Evolutionary conservation across 1,140 invertebrate species (phyloP), one percentile per base, ranked within the genome.

Genomic region (Cylas formicarius): DNA sequence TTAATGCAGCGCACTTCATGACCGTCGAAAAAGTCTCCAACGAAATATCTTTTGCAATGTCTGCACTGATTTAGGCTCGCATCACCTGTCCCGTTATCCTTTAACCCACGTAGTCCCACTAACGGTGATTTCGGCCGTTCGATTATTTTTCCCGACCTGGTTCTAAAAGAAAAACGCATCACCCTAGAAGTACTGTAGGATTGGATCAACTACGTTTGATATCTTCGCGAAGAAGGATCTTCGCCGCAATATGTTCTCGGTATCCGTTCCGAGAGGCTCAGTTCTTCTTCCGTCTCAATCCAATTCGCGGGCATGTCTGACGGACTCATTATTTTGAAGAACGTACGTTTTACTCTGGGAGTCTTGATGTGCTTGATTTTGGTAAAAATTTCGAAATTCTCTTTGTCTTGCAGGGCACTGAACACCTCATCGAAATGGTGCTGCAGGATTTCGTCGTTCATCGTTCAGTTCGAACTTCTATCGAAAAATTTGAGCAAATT

Each of bases 321-420:
- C 0, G 36, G 11, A 13, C 22, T 9, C 2, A 49, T 24, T 4
- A 53, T 45, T 26, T 53, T 53, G 13, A 48, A 44, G 22, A 49
- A 47, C 3, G 43, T 50, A 39, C 23, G 33, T 13, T 41, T 44
- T 9, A 53, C 32, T 35, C 23, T 46, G 2, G 52, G 52, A 18
- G 20, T 9, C 7, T 22, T 27, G 6, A 23, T 19, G 5, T 9
- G 22, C 27, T 47, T 49, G 2, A 47, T 14, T 44, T 50, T 50
- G 2, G 52, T 53, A 29, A 53, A 53, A 19, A 53, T 53, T 40
- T 49, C 52, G 22, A 50, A 50, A 29, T 53, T 53, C 26, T 53
- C 47, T 22, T 24, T 21, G 23, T 53, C 52, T 36, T 53, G 43
- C n/a, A 53, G 26, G 2, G 47, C 47, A 18, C 13, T 47, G 23